These are phyloP conservation scores for Holothuria scabra DNA, from an alignment of 53 echinoderm and acorn worm genomes.

Conservation along the genomic window DNA sequence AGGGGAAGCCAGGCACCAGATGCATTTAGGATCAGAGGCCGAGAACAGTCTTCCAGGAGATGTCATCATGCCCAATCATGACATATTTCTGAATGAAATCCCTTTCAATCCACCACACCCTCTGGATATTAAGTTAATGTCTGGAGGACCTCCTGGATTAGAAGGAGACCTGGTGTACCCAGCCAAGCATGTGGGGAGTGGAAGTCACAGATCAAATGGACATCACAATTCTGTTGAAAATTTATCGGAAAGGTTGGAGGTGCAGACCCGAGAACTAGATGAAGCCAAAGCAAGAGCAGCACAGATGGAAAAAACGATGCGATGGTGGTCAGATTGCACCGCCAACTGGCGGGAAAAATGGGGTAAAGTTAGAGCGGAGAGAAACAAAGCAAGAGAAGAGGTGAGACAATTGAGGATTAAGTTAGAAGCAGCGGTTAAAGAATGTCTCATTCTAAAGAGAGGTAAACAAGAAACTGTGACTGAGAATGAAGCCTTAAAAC, in stretches of 20 bases:
- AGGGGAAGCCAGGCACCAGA: slow-evolving; percentile 16
- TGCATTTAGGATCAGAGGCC: slow-evolving; percentile 21
- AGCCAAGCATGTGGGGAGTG: slow-evolving; percentile 46
- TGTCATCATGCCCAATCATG: slow-evolving; percentile 34
- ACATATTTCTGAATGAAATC: slow-evolving; percentile 28
- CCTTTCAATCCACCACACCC: slow-evolving; percentile 58
- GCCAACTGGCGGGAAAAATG: slow-evolving; percentile 99
- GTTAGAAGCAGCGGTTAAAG: slow-evolving; percentile 89
- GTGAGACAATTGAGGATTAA: slow-evolving; percentile 82
- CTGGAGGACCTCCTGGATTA: slow-evolving; percentile 62
- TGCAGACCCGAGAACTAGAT: slow-evolving; percentile 83
- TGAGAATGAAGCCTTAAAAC: slow-evolving; percentile 72
- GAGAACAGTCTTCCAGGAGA: slow-evolving; percentile 40
- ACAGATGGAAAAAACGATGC: slow-evolving; percentile 99
- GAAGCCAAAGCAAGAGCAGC: slow-evolving; percentile 89
- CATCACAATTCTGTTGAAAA: slow-evolving; percentile 45
- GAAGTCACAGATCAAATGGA: slow-evolving; percentile 38
- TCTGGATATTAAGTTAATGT: slow-evolving; percentile 69
- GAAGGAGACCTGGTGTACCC: slow-evolving; percentile 53
- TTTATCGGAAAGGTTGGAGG: slow-evolving; percentile 80
- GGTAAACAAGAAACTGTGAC: slow-evolving; percentile 74
- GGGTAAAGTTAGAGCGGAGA: slow-evolving; percentile 93
- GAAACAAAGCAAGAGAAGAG: slow-evolving; percentile 92
- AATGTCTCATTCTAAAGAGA: slow-evolving; percentile 77
- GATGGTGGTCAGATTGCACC: slow-evolving; percentile 99